These are phyloP conservation scores for Scaptomyza pallida DNA, from an alignment of 1,140 invertebrate genomes.

Conservation along the genomic window DNA sequence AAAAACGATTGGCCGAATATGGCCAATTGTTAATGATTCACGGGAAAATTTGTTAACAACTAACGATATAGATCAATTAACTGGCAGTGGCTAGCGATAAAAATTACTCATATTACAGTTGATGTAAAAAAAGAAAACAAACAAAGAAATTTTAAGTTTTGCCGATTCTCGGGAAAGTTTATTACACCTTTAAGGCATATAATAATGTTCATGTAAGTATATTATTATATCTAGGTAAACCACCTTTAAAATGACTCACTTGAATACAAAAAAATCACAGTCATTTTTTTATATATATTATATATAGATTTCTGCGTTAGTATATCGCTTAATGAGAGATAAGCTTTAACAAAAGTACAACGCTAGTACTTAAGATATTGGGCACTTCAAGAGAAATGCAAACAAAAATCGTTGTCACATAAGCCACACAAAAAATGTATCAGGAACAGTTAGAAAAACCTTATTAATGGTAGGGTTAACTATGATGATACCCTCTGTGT, in stretches of 20 bases:
- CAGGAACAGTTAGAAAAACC: background rate
- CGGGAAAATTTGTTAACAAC: background rate
- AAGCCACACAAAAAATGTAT: slow-evolving; percentile 3
- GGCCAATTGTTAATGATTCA: slow-evolving; percentile 34
- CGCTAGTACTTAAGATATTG: slow-evolving; percentile 22
- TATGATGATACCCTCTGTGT: slow-evolving; percentile 1
- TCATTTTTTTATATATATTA: background rate
- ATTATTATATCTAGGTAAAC: background rate
- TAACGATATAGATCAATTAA: slow-evolving; percentile 11
- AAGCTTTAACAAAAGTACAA: slow-evolving; percentile 8
- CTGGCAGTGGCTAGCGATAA: slow-evolving; percentile 3
- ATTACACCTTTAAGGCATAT: no score
- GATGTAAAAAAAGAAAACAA: background rate
- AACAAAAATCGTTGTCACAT: slow-evolving; percentile 21
- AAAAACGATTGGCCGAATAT: slow-evolving; percentile 31
- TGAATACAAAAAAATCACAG: background rate
- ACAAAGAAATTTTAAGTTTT: no score
- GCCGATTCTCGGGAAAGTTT: background rate
- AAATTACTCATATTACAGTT: background rate
- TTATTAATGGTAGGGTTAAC: slow-evolving; percentile 1
- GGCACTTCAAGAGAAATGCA: slow-evolving; percentile 22
- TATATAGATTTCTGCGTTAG: no score
- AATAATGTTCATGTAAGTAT: no score
- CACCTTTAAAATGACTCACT: background rate
- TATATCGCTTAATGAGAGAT: no score